Evolutionary conservation across 2,113 vertebrate genomes (phyloP), one percentile per base, ranked within the genome.

Genomic region (Sciurus niger): DNA sequence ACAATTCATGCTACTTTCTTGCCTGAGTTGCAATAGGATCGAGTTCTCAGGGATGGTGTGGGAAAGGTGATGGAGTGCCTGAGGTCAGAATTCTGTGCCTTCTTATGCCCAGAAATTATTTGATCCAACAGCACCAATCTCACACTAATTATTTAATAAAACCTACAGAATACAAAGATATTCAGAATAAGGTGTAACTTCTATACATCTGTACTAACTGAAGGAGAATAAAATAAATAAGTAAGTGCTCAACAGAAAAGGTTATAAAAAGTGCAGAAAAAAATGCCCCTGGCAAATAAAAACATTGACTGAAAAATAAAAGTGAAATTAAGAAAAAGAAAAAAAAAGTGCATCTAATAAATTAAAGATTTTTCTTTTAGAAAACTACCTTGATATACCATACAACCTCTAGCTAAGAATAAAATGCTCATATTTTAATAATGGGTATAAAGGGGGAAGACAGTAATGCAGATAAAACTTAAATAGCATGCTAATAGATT

Each of bases 201-300:
- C 34, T 25, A 63, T 24, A 63, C 24, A 25, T 25, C 9, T 25
- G 7, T 83, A 28, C 13, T 30, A 72, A 77, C 32, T 30, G 68
- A 78, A 37, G 70, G 17, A 90, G 53, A 87, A 96, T 40, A 90
- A 88, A 70, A 70, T 34, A 85, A 94, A 85, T 37, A 93, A 88
- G 28, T 32, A 88, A 74, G 40, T 30, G 43, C 32, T 78, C 34
- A 73, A 94, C 7, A 85, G n/a, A 76, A 51, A 17, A 80, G 8
- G 0, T 43, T 89, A 77, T 90, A 34, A 37, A 65, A 80, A 89
- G 22, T 63, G 2, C 51, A 83, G 40, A 85, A 74, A 92, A 82
- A 65, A 72, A 77, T 48, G 48, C 2, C 24, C 24, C 9, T 7
- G 8, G 14, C 40, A 82, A 74, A 30, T 1, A 14, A 92, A 67